phyloP scores from a whole-genome alignment of 2,888 invertebrate species.

The Parelbella ahira region DNA sequence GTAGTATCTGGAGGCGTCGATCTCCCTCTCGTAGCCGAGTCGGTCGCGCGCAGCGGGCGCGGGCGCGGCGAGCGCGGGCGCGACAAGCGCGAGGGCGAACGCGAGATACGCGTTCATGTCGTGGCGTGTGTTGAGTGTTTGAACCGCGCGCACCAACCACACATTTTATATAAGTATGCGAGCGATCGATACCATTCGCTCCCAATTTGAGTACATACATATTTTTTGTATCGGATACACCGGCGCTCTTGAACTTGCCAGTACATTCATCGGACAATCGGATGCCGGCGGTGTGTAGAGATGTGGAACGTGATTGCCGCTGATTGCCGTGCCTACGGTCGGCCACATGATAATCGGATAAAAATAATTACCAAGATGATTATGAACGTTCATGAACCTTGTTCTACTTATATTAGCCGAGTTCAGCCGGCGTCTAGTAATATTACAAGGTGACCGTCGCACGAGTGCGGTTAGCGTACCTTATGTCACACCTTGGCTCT shows the following conservation, averaged over 20 bases:
- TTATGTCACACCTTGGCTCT: constrained; percentile 31
- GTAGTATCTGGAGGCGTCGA: constrained; percentile 56
- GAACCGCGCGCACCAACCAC: constrained; percentile 70
- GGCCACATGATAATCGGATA: constrained; percentile 3
- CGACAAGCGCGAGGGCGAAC: constrained; percentile 59
- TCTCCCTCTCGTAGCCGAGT: constrained; percentile 67
- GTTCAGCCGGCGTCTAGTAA: constrained; percentile 49
- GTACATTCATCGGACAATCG: constrained; percentile 44
- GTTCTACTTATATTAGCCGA: constrained; percentile 64
- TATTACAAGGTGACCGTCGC: constrained; percentile 60
- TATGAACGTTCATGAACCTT: constrained; percentile 72
- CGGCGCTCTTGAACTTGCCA: constrained; percentile 69
- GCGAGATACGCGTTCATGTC: constrained; percentile 73
- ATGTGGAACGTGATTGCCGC: no score
- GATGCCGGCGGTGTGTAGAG: no score
- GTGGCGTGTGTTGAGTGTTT: constrained; percentile 67
- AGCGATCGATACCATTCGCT: constrained; percentile 71
- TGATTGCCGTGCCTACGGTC: no score
- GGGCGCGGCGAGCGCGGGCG: constrained; percentile 43
- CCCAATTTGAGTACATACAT: constrained; percentile 68
- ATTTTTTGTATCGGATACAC: constrained; percentile 50
- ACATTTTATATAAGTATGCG: constrained; percentile 65
- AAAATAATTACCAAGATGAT: constrained; percentile 33
- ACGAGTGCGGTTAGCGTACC: constrained; percentile 35
- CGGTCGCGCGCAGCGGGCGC: constrained; percentile 48